Evolutionary conservation across 2,888 invertebrate species (phyloP).

Genomic region (Polydrusus cervinus): DNA sequence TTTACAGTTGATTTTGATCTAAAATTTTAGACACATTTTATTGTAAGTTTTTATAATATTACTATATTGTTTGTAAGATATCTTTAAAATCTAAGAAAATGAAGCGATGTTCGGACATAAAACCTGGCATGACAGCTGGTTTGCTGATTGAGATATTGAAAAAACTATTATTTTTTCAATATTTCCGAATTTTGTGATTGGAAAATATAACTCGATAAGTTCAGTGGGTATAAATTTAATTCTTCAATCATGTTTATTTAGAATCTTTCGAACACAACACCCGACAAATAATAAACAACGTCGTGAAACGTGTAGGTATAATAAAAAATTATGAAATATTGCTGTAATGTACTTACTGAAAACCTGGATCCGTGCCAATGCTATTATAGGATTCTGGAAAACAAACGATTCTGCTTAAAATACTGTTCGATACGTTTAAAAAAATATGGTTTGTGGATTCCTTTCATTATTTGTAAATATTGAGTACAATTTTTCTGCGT

Average conservation of each 20-base stretch:
- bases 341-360: conserved; percentile 65
- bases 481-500: conserved; percentile 15
- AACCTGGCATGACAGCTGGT: too few relatives aligned
- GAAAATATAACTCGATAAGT: too few relatives aligned
- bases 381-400: conserved; percentile 68
- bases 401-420: conserved; percentile 58
- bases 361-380: conserved; percentile 67
- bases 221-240: too few relatives aligned
- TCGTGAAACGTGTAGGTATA: conserved; percentile 13
- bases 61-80: not conserved
- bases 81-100: too few relatives aligned
- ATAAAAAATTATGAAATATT: conserved; percentile 38
- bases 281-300: conserved; percentile 25
- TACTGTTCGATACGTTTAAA: conserved; percentile 37
- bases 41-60: not conserved
- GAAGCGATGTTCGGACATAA: too few relatives aligned
- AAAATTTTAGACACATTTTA: not conserved
- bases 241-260: not conserved
- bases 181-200: too few relatives aligned
- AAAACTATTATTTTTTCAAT: too few relatives aligned
- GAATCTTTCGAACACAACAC: not conserved
- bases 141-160: too few relatives aligned
- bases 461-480: conserved; percentile 5
- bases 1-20: conserved; percentile 60
- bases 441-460: not conserved